Base-by-base conservation (phyloP, 2,888 invertebrate species). In the Caenorhabditis parvicauda region DNA sequence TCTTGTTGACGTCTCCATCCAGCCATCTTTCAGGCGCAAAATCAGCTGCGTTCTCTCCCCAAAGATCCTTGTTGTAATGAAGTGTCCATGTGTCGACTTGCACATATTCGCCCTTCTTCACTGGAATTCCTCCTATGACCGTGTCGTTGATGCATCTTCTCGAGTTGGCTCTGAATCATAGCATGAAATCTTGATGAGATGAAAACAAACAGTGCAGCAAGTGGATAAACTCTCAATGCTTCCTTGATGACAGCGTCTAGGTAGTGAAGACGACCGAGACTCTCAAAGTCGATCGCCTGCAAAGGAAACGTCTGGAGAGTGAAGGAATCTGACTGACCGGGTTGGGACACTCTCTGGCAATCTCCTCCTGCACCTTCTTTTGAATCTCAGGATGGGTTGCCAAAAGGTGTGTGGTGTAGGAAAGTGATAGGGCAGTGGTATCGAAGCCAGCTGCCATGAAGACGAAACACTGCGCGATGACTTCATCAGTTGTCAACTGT, bases 391-490 rank as follows among this genome's bases (percentile, higher is more conserved):
- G 84, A 70, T 85, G 80, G 39, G 74, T 76, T 7, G 84, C 83
- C 53, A 85, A 75, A 47, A 83, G 79, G 62, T 82, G 83, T 54
- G 83, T 78, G 6, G 82, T 75, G 68, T 83, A 85, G 14, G 82
- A 81, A 7, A 86, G 70, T 2, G 84, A 79, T 2, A 83, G 82
- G 9, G 84, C 83, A 0, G 85, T 85, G 0, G 86, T 86, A 66
- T 86, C 85, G 62, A 84, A 86, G 0, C 86, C 85, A 17, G 83
- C 84, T 46, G 85, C 65, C 24, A 84, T 72, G 64, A 85, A 84
- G 2, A 85, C 75, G 56, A 83, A 79, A 7, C 80, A 75, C 58
- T 82, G 82, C 19, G 79, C 81, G 32, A 82, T 70, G 49, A 83
- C 78, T 55, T 82, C 82, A 9, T 58, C 53, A 4, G 53, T 51